Evolutionary conservation across 2,797 vertebrate genomes (phyloP), one percentile per base, ranked within the genome.

Genomic region (Paramormyrops hopkinsi): DNA sequence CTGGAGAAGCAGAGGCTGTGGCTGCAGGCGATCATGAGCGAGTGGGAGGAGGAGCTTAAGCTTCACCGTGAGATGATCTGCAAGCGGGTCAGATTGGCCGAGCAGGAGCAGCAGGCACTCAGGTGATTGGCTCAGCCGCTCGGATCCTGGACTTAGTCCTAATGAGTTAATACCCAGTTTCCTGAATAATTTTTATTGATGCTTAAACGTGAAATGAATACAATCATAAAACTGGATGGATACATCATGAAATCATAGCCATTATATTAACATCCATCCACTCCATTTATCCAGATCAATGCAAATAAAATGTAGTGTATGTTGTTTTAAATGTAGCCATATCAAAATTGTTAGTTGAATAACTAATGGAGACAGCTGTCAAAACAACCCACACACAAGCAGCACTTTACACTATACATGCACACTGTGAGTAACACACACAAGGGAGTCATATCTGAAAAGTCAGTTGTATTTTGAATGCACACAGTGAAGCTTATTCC

Each of bases 91-190:
- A 97, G 96, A 93, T 93, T 96, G 11, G 92, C 93, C 1, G 97
- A 99, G 85, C 96, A 97, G 94, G 97, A 99, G 90, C 95, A 96
- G 84, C 97, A 97, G 69, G 94, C n/a, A 6, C 88, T 98, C 91
- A 97, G 97, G 99, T 98, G 93, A 90, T 86, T 12, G 19, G 56
- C 89, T 54, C 19, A 37, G 62, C 8, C 25, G 9, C 62, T 29
- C 14, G 1, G 25, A 62, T 85, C 62, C 2, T 3, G 48, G 56
- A 53, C 33, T 83, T 76, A 41, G 65, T 0, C 29, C 29, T 14
- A 33, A 29, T 69, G 25, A 69, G 22, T 2, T 56, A n/a, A 56
- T 29, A 65, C 6, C 22, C 2, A 65, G 62, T 65, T 65, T 25
- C 62, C 22, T 29, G 62, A 25, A 25, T 29, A 5, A 4, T 69